These are phyloP conservation scores for Butorides virescens DNA, from an alignment of 2,113 vertebrate genomes.

Conservation along the genomic window DNA sequence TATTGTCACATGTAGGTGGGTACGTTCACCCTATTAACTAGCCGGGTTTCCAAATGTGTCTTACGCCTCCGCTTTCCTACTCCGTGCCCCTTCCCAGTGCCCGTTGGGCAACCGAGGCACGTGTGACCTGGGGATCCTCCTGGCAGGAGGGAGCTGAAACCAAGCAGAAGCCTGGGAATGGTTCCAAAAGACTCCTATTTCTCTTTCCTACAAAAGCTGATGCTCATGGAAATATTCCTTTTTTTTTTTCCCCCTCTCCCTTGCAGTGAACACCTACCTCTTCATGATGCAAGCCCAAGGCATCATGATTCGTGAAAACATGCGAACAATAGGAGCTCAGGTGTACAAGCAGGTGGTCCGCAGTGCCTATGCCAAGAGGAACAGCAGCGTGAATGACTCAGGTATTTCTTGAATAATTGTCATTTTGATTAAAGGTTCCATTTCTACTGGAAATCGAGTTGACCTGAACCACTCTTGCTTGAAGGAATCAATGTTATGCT, in stretches of 20 bases:
- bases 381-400: conserved; percentile 88
- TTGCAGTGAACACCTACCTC: conserved; percentile 95
- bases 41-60: background rate
- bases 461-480: background rate
- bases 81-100: background rate
- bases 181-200: background rate
- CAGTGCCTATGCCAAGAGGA: conserved; percentile 86
- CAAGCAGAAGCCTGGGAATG: background rate
- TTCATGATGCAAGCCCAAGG: conserved; percentile 98
- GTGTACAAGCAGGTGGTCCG: conserved; percentile 95
- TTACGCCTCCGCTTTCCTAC: rapidly evolving
- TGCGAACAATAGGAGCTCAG: conserved; percentile 92
- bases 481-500: background rate
- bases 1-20: background rate
- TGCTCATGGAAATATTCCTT: background rate
- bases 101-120: rapidly evolving
- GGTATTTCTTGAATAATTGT: conserved; percentile 70
- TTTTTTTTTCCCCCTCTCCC: background rate
- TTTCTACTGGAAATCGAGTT: background rate
- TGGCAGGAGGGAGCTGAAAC: background rate
- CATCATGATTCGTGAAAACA: conserved; percentile 92
- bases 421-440: background rate
- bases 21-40: background rate
- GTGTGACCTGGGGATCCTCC: background rate
- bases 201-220: background rate